A percentile compares a stretch with the other conserved stretches of the same genome.
These are phyloP conservation scores for Sus scrofa DNA, from an alignment of 2,113 vertebrate species.

Conservation along the genomic window T2T-Sscrofa CM000830.6:78338001-78338500, in stretches of 20 bases:
- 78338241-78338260: background rate
- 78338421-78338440: constrained; percentile 56
- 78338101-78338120: constrained; percentile 49
- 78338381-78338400: constrained; percentile 79
- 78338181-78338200: constrained; percentile 35
- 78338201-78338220: background rate
- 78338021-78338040: constrained; percentile 66
- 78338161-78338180: constrained; percentile 24
- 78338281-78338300: constrained; percentile 70
- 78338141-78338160: background rate
- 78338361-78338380: constrained; percentile 69
- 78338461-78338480: constrained; percentile 72
- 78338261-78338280: constrained; percentile 21
- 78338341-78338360: constrained; percentile 77
- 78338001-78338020: constrained; percentile 63
- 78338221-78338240: background rate
- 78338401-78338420: constrained; percentile 72
- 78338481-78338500: constrained; percentile 78
- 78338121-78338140: constrained; percentile 7
- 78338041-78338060: constrained; percentile 30
- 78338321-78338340: constrained; percentile 79
- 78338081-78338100: constrained; percentile 65
- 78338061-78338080: background rate
- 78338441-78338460: constrained; percentile 48
- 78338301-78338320: constrained; percentile 71